phyloP scores from a whole-genome alignment of 1,140 invertebrate genomes.

The Gonioctena quinquepunctata region DNA sequence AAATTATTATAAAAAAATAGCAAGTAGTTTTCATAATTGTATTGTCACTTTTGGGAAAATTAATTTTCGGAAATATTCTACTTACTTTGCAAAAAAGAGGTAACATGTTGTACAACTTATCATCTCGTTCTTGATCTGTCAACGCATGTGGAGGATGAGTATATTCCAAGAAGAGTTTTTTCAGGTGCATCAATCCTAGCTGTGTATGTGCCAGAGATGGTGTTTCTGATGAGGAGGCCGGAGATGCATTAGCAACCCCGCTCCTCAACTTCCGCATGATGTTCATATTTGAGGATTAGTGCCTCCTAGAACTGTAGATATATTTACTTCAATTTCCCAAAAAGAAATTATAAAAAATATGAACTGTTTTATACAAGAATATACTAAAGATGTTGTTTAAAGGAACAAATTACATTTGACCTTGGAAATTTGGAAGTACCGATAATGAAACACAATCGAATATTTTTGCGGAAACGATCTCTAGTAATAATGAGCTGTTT shows the following conservation, averaged over 20 bases:
- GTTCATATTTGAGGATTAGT: slow-evolving; percentile 65
- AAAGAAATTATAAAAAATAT: not conserved
- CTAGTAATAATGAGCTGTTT: too few species aligned
- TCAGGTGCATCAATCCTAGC: slow-evolving; percentile 91
- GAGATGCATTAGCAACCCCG: slow-evolving; percentile 57
- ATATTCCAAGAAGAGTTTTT: slow-evolving; percentile 94
- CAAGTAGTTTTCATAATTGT: too few species aligned
- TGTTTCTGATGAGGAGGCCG: slow-evolving; percentile 59
- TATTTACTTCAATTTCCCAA: not conserved
- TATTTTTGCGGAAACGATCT: not conserved
- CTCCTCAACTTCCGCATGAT: slow-evolving; percentile 83
- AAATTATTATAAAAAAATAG: too few species aligned
- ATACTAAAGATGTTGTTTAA: not conserved
- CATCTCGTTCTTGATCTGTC: slow-evolving; percentile 83
- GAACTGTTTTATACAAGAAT: not conserved
- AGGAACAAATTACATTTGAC: not conserved
- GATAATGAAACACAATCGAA: not conserved
- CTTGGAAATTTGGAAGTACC: not conserved
- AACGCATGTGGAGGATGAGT: slow-evolving; percentile 82
- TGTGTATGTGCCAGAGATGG: slow-evolving; percentile 77
- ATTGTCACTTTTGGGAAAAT: too few species aligned
- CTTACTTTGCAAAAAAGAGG: slow-evolving; percentile 96
- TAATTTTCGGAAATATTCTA: too few species aligned
- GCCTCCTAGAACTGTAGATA: not conserved
- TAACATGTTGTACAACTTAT: slow-evolving; percentile 96